Base-by-base conservation (phyloP, 2,888 invertebrate species). In the Epinotia bilunana region DNA sequence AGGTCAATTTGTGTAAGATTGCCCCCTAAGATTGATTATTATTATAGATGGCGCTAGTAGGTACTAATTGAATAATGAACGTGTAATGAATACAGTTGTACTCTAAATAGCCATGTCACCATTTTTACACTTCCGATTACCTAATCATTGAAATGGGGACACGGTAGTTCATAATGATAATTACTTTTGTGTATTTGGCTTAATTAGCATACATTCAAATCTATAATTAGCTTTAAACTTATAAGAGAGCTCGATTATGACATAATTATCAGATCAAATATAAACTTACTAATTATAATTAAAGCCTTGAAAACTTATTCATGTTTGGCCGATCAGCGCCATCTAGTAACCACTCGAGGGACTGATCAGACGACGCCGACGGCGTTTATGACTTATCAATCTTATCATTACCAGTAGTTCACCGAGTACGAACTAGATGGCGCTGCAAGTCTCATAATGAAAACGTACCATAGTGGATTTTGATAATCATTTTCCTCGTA, bases 341-440 rank as follows among this genome's bases (percentile, higher is more conserved):
- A 72, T 58, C 72, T 76, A 28, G 23, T 39, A 2, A 16, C 20
- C 18, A 1, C 1, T 2, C 0, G 12, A 28, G 18, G 63, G 60
- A 76, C 63, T 18, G 18, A 18, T 3, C 7, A 12, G 28, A 18
- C 16, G 16, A 63, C 18, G 4, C 13, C 18, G 58, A 63, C 18
- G 4, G n/a, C 18, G 58, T 18, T 39, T 23, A 13, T 4, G 20
- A 7, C n/a, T n/a, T n/a, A n/a, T n/a, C n/a, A n/a, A n/a, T n/a
- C n/a, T n/a, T 39, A 74, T n/a, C 46, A 57, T 12, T 53, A 9
- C 39, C 61, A 3, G n/a, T 65, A 58, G 46, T 76, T 68, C 23
- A 9, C 6, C 6, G 12, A 69, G 9, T 53, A 58, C 49, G 9
- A 13, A 53, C 20, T 73, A 76, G 76, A 64, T 72, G 76, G 46